These are phyloP conservation scores for Hipposideros larvatus DNA, from an alignment of 2,797 vertebrate species.

Conservation along the genomic window DNA sequence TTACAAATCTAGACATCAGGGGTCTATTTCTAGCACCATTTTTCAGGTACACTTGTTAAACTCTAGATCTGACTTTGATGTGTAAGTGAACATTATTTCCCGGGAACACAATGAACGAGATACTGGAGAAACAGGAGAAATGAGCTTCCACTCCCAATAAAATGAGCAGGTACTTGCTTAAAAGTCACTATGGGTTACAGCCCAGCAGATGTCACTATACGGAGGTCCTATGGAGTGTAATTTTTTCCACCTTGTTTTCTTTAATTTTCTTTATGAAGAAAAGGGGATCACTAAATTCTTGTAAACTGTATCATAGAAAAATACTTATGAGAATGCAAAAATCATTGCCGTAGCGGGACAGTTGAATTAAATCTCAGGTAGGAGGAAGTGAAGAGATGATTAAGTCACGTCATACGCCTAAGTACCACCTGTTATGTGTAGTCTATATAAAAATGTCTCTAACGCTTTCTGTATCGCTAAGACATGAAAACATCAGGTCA, in stretches of 20 bases:
- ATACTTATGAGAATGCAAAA: not conserved
- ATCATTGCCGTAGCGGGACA: not conserved
- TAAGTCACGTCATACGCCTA: not conserved
- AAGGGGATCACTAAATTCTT: slow-evolving; percentile 26
- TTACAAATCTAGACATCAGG: not conserved
- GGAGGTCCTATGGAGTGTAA: slow-evolving; percentile 10
- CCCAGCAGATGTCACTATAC: slow-evolving; percentile 86
- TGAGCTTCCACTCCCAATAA: not conserved
- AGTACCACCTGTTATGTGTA: not conserved
- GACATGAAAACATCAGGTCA: not conserved
- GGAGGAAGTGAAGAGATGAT: not conserved
- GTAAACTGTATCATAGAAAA: not conserved
- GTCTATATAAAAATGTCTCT: not conserved
- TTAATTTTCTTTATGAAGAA: slow-evolving; percentile 18
- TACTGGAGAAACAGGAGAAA: not conserved
- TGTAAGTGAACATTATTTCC: slow-evolving; percentile 44
- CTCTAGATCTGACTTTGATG: slow-evolving; percentile 28
- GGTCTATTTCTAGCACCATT: not conserved
- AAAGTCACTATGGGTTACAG: not conserved
- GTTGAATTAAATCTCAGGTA: not conserved
- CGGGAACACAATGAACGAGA: not conserved
- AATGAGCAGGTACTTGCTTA: slow-evolving; percentile 10
- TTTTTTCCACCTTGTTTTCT: not conserved
- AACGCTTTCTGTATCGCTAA: not conserved
- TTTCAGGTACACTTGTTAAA: not conserved